Evolutionary conservation across 2,888 invertebrate genomes (phyloP).

Genomic region (Ophion ellenae): DNA sequence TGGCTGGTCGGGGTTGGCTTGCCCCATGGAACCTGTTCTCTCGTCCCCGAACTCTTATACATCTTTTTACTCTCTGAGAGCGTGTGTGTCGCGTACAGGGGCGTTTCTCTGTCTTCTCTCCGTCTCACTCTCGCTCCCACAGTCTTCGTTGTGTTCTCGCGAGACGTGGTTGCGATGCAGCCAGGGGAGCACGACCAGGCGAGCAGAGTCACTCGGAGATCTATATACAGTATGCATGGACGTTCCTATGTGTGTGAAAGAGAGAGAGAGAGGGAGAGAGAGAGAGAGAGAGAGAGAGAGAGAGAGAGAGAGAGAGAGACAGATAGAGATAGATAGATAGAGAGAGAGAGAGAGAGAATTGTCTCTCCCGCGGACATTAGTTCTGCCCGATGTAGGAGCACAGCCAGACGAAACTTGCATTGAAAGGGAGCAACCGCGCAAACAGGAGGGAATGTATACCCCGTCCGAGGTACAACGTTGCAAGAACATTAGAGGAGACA

Average conservation of each 20-base stretch:
- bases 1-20: constrained; percentile 68
- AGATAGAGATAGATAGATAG: background rate
- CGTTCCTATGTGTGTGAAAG: background rate
- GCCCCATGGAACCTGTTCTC: constrained; percentile 79
- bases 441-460: constrained; percentile 9
- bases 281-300: background rate
- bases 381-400: constrained; percentile 16
- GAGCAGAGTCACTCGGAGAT: background rate
- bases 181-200: background rate
- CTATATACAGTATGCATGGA: background rate
- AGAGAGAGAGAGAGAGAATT: constrained; percentile 31
- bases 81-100: background rate
- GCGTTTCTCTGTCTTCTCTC: background rate
- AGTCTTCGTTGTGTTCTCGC: background rate
- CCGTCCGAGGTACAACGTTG: constrained; percentile 14
- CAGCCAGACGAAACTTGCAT: constrained; percentile 21
- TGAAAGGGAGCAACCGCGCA: constrained; percentile 40
- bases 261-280: background rate
- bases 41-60: constrained; percentile 65
- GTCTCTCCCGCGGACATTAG: constrained; percentile 42
- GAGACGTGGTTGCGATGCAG: background rate
- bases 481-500: constrained; percentile 30
- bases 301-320: background rate
- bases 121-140: background rate
- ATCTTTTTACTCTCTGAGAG: constrained; percentile 57